Percentiles rank a stretch among this genome's conserved stretches.
These are phyloP conservation scores for Regulus satrapa DNA, from an alignment of 2,113 vertebrate species.

Conservation along the genomic window DNA sequence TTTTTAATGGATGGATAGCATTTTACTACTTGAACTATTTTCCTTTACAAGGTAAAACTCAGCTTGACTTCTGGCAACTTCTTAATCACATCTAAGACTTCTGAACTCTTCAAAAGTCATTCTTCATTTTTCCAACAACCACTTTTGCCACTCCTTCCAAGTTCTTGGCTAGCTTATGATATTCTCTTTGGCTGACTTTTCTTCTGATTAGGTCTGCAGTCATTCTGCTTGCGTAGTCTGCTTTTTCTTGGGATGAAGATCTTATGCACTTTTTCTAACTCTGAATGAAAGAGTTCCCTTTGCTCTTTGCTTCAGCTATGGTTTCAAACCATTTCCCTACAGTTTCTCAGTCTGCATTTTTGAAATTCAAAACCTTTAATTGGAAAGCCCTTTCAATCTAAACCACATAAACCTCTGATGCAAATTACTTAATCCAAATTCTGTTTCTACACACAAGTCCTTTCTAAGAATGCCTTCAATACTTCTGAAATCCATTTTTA, in stretches of 20 bases:
- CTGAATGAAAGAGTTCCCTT: not conserved
- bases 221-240: not conserved
- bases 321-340: not conserved
- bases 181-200: not conserved
- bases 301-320: not conserved
- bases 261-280: not conserved
- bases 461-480: not conserved
- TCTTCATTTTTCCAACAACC: not conserved
- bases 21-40: not conserved
- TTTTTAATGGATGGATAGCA: not conserved
- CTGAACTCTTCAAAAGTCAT: not conserved
- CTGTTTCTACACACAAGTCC: not conserved
- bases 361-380: not conserved
- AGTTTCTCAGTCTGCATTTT: not conserved
- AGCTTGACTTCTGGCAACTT: conserved; percentile 2
- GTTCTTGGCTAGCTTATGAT: not conserved
- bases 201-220: not conserved
- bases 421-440: not conserved
- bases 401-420: not conserved
- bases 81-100: not conserved
- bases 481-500: not conserved
- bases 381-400: not conserved
- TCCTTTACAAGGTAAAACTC: conserved; percentile 10
- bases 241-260: not conserved
- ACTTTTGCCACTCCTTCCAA: not conserved